Evolutionary conservation across 2,888 invertebrate species (phyloP), one percentile per base, ranked within the genome.

Genomic region (Andrena bucephala): DNA sequence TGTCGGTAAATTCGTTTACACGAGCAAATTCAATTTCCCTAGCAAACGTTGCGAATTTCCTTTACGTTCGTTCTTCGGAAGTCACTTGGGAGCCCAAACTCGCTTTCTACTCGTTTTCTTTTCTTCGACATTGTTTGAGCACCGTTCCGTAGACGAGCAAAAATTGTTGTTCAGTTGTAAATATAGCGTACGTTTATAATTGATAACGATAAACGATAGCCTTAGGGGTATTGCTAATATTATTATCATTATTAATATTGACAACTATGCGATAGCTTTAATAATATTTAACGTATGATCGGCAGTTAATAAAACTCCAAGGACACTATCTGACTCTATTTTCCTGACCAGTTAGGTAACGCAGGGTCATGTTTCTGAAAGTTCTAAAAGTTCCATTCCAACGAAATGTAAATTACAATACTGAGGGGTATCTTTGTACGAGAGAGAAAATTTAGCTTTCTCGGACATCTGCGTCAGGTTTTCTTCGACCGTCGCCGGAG

Each of bases 151-250:
- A 87, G 84, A 88, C 83, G 82, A 87, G 83, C 82, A 83, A 84
- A 87, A 88, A 87, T 92, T 92, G 92, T 93, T 93, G 89, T 91
- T 93, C 90, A 90, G 90, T 92, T 93, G 93, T 93, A 93, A 92
- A 93, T 93, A 93, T 92, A 92, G 91, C 87, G 89, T 92, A 92
- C 87, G 86, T 88, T 86, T 85, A 88, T 91, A 89, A 90, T 84
- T 57, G 84, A 90, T 92, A 91, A 91, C 85, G 88, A 80, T 82
- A 87, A 87, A 86, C 69, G 77, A 88, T 87, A 88, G 85, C 78
- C 87, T 84, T 91, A 92, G 90, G 88, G 85, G 84, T 92, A 91
- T 87, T 79, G 86, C 87, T 92, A 91, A 91, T 88, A 92, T 90
- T 91, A 86, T 87, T 89, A 88, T 89, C 86, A 91, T 86, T 85